A percentile compares a stretch with the other conserved stretches of the same genome.
phyloP scores from a whole-genome alignment of 2,113 vertebrate species.

The Noctilio leporinus region DNA sequence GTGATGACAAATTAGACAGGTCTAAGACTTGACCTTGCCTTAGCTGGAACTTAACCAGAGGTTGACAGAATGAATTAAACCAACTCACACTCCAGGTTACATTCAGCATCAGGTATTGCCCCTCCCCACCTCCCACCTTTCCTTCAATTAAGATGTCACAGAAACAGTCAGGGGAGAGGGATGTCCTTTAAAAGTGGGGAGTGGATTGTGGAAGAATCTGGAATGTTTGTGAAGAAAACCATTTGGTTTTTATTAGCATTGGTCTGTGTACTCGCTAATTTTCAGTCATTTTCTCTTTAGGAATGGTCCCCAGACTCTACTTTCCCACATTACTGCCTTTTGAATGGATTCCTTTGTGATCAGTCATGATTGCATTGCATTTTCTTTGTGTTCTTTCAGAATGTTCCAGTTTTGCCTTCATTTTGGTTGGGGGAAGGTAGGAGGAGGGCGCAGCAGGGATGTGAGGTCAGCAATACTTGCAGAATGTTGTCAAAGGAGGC shows the following conservation, averaged over 20 bases:
- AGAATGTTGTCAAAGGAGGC: background rate
- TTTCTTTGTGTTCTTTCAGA: slow-evolving; percentile 31
- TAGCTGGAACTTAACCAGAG: background rate
- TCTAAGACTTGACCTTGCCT: background rate
- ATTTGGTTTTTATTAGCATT: slow-evolving; percentile 19
- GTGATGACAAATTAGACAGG: background rate
- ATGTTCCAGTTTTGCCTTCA: background rate
- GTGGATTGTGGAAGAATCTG: slow-evolving; percentile 20
- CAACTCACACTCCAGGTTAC: background rate
- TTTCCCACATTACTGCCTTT: background rate
- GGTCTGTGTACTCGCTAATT: background rate
- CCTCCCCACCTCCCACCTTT: background rate
- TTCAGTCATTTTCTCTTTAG: slow-evolving; percentile 46
- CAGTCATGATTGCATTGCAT: background rate
- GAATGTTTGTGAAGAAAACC: slow-evolving; percentile 20
- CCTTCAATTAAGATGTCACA: background rate
- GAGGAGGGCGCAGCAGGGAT: background rate
- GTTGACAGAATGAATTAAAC: background rate
- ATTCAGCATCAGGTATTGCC: background rate
- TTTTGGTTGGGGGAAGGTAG: background rate
- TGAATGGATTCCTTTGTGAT: slow-evolving; percentile 44
- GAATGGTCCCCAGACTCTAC: slow-evolving; percentile 41
- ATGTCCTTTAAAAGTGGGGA: slow-evolving; percentile 30
- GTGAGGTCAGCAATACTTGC: background rate
- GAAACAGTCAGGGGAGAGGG: background rate